Evolutionary conservation across 2,113 vertebrate species (phyloP).

Genomic region (Collichthys lucidus): DNA sequence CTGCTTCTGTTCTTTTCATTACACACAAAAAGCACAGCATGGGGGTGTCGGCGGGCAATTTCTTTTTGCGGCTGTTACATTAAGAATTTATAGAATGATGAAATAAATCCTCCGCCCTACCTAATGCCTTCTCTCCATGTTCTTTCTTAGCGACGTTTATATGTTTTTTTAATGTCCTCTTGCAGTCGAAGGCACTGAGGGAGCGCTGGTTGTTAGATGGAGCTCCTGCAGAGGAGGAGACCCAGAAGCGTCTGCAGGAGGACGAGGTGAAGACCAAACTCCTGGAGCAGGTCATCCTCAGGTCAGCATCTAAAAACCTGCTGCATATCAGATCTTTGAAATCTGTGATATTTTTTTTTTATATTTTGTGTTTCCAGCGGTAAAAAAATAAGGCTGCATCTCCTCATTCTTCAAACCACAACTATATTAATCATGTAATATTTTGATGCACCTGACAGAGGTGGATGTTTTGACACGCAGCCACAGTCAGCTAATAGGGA

Average conservation of each 20-base stretch:
- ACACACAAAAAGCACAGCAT: neutral
- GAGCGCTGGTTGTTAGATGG: constrained; percentile 97
- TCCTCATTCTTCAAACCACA: neutral
- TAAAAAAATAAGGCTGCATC: too few species aligned
- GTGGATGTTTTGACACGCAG: neutral
- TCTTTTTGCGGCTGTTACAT: neutral
- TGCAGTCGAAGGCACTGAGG: constrained; percentile 93
- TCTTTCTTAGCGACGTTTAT: neutral
- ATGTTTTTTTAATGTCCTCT: constrained; percentile 11
- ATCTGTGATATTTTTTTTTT: neutral
- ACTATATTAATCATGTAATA: too few species aligned
- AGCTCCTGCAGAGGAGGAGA: constrained; percentile 91
- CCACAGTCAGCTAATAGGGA: neutral
- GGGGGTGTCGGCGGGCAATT: neutral
- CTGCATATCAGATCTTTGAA: neutral
- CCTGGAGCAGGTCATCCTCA: constrained; percentile 92
- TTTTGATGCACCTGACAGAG: neutral
- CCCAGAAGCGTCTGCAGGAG: constrained; percentile 90
- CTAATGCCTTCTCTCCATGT: neutral
- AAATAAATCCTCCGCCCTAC: neutral
- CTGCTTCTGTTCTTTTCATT: neutral
- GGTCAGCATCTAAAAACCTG: constrained; percentile 78
- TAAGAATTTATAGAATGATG: neutral
- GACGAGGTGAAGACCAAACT: constrained; percentile 91
- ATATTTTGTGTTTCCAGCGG: neutral